phyloP scores from a whole-genome alignment of 2,113 vertebrate species.

The Forbesichthys agassizii region DNA sequence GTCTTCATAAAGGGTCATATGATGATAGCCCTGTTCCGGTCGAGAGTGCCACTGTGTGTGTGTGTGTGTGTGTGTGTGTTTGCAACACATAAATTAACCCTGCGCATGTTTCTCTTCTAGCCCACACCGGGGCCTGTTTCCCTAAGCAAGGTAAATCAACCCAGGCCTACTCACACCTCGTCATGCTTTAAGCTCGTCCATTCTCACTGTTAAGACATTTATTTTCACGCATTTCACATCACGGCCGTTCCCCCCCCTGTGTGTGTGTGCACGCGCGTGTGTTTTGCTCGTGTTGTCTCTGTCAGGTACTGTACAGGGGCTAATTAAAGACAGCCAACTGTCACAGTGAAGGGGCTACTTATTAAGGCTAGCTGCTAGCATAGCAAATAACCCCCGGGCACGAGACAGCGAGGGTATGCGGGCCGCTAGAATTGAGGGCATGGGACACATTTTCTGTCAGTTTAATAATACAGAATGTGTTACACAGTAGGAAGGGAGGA shows the following conservation, averaged over 20 bases:
- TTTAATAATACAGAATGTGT: no score
- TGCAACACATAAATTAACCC: constrained; percentile 74
- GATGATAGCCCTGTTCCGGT: no score
- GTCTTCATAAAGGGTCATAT: no score
- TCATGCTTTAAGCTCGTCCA: constrained; percentile 35
- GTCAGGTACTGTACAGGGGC: constrained; percentile 32
- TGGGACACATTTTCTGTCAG: neutral
- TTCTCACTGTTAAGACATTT: constrained; percentile 34
- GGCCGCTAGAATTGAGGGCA: constrained; percentile 23
- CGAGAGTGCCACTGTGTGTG: constrained; percentile 43
- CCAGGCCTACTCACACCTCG: neutral
- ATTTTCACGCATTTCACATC: constrained; percentile 22
- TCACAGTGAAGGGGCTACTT: constrained; percentile 40
- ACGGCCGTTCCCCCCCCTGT: constrained; percentile 31
- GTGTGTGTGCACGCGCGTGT: no score
- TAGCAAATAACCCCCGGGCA: constrained; percentile 32
- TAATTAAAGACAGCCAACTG: constrained; percentile 44
- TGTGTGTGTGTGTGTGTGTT: constrained; percentile 47
- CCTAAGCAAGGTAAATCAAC: constrained; percentile 78
- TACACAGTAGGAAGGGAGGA: neutral
- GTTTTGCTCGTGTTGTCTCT: constrained; percentile 37
- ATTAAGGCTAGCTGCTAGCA: constrained; percentile 41
- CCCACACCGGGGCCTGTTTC: constrained; percentile 76
- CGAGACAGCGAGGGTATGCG: constrained; percentile 40
- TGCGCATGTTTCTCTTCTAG: constrained; percentile 77